Conservation (phyloP, 2,888 invertebrate species). For the Chymomyza amoena region DNA sequence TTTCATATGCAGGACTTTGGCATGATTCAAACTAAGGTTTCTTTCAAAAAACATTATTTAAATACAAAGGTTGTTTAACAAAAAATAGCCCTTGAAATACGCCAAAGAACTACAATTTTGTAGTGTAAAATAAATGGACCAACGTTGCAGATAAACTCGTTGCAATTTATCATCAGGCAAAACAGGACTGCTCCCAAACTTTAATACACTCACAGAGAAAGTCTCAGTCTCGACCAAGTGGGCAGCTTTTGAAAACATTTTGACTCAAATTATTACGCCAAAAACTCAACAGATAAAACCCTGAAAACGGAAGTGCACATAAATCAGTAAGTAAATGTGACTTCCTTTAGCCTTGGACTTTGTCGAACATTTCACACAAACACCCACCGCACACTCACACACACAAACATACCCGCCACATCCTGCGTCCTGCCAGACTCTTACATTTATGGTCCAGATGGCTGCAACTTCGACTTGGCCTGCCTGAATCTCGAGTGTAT, state of each 20-base stretch:
- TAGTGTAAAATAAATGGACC: conserved; percentile 64
- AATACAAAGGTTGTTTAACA: neutral
- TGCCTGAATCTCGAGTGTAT: conserved; percentile 21
- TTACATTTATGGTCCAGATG: neutral
- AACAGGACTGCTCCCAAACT: conserved; percentile 32
- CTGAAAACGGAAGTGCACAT: conserved; percentile 58
- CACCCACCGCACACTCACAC: neutral
- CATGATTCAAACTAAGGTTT: conserved; percentile 38
- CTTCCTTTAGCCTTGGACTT: conserved; percentile 43
- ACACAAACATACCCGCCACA: neutral
- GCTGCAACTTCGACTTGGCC: conserved; percentile 4
- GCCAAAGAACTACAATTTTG: conserved; percentile 57
- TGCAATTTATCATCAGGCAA: conserved; percentile 67
- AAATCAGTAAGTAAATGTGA: conserved; percentile 70
- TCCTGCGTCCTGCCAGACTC: neutral
- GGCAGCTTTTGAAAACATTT: conserved; percentile 49
- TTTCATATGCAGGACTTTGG: conserved; percentile 26
- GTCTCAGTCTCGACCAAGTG: conserved; percentile 1
- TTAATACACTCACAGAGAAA: conserved; percentile 3
- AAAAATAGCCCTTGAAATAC: conserved; percentile 7
- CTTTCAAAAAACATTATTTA: conserved; percentile 20
- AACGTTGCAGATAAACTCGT: conserved; percentile 64
- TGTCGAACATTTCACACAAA: conserved; percentile 52
- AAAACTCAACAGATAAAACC: conserved; percentile 68
- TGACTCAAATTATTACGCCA: conserved; percentile 71